A percentile compares a stretch with the other conserved stretches of the same genome.
These are phyloP conservation scores for Lagocephalus sceleratus DNA, from an alignment of 2,797 vertebrate species.

Conservation along the genomic window DNA sequence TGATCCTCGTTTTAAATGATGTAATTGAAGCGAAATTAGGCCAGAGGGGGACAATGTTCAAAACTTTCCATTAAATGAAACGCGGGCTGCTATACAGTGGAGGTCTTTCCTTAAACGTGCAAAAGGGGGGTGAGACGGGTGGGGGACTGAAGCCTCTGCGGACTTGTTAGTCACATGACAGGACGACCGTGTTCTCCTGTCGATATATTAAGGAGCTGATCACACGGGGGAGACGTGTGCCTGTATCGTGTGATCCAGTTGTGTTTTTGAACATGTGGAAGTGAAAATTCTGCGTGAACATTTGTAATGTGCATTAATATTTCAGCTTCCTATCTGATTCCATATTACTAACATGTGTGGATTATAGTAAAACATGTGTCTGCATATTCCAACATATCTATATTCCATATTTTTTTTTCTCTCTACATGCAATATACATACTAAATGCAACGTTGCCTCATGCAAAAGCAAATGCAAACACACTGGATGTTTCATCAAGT, in stretches of 20 bases:
- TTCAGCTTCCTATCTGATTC: not conserved
- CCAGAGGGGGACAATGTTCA: slow-evolving; percentile 1
- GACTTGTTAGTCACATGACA: slow-evolving; percentile 50
- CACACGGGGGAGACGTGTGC: slow-evolving; percentile 30
- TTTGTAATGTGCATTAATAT: slow-evolving; percentile 13
- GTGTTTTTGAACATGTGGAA: slow-evolving; percentile 4
- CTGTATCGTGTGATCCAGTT: not conserved
- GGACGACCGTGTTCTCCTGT: slow-evolving; percentile 34
- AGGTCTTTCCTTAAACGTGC: too few species aligned
- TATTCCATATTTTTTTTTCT: too few species aligned
- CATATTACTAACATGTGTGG: not conserved
- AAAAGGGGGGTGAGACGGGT: not conserved
- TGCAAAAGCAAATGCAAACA: too few species aligned
- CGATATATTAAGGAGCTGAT: slow-evolving; percentile 19
- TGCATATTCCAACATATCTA: not conserved
- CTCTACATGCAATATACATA: too few species aligned
- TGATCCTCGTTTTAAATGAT: too few species aligned
- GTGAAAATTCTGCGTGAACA: slow-evolving; percentile 19
- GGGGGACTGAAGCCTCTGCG: slow-evolving; percentile 30
- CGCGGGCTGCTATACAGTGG: too few species aligned
- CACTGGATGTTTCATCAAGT: too few species aligned
- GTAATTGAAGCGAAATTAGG: slow-evolving; percentile 8
- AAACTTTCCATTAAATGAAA: too few species aligned
- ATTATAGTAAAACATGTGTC: not conserved
- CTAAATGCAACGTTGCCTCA: too few species aligned